Conservation (phyloP, 2,888 invertebrate genomes). For the Dugesia japonica region DNA sequence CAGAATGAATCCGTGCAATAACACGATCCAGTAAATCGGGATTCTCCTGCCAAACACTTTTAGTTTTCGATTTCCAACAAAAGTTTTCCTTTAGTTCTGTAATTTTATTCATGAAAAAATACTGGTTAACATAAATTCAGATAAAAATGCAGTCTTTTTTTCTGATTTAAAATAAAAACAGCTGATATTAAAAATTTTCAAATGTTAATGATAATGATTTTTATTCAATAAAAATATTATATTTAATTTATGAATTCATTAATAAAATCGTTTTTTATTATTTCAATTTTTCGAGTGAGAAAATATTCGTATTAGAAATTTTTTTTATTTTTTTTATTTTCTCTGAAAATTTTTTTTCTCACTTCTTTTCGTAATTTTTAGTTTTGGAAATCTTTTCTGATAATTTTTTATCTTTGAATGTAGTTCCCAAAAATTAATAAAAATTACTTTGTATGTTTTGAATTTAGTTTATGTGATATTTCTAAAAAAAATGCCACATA, state of each 20-base stretch:
- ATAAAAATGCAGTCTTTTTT: background rate
- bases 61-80: conserved; percentile 30
- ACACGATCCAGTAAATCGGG: conserved; percentile 22
- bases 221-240: background rate
- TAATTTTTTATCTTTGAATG: no score
- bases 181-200: background rate
- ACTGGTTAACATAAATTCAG: background rate
- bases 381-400: no score
- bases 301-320: no score
- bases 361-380: no score
- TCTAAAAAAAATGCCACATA: no score
- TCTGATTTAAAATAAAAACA: background rate
- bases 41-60: conserved; percentile 30
- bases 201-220: background rate
- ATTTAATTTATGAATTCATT: background rate
- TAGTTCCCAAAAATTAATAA: no score
- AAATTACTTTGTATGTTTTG: no score
- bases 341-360: no score
- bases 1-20: conserved; percentile 24
- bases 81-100: conserved; percentile 29
- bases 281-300: no score
- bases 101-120: conserved; percentile 27
- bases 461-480: no score
- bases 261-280: no score
- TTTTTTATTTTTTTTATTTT: no score